Evolutionary conservation across 2,113 vertebrate species (phyloP).

Genomic region (Copsychus sechellarum): DNA sequence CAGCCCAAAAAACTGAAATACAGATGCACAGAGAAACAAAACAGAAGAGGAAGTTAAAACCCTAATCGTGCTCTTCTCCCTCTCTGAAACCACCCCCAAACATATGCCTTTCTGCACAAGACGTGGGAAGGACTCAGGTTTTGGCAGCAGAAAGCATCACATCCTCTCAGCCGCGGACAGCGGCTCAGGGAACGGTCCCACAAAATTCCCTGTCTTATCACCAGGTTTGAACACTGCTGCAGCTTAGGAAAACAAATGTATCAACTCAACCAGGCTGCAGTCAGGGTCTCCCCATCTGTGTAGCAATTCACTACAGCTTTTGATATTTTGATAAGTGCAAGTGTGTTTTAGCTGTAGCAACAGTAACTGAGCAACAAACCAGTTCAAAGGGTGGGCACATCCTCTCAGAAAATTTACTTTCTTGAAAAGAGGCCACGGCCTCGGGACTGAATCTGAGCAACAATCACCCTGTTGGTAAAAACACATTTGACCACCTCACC

Average conservation of each 20-base stretch:
- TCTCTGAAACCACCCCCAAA: constrained; percentile 48
- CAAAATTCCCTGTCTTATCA: background rate
- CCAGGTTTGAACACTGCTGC: background rate
- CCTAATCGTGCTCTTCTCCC: background rate
- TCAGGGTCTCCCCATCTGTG: background rate
- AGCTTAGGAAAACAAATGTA: background rate
- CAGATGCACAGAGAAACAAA: constrained; percentile 24
- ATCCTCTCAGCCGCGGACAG: background rate
- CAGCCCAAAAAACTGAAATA: constrained; percentile 15
- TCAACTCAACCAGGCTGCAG: background rate
- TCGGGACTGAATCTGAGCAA: background rate
- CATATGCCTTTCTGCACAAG: constrained; percentile 12
- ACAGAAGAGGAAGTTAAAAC: constrained; percentile 44
- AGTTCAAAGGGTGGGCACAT: background rate
- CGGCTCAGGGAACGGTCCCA: background rate
- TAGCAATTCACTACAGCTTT: background rate
- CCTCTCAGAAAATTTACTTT: background rate
- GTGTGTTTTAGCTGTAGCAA: background rate
- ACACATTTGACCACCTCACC: background rate
- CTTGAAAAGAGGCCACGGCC: background rate
- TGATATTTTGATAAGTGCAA: background rate
- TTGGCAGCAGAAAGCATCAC: background rate
- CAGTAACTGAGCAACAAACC: background rate
- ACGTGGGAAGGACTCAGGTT: background rate
- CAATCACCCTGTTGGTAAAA: background rate